A percentile compares a stretch with the other conserved stretches of the same genome.
Conservation (phyloP, 2,113 vertebrate species). For the Macquaria australasica region DNA sequence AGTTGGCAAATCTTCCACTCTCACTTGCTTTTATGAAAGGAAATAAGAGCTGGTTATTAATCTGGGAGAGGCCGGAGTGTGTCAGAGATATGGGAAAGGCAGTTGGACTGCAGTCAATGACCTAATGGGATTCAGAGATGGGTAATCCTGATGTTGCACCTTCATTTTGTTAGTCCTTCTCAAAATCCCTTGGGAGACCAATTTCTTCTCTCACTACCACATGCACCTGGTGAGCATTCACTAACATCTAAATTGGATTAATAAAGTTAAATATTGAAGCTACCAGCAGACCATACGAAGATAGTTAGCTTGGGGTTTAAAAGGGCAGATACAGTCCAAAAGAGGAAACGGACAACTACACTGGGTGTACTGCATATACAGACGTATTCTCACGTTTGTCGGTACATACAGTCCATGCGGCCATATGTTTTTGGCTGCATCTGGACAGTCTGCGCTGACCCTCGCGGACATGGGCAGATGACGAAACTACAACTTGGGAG, state of each 20-base stretch:
- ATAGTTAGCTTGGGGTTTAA: neutral
- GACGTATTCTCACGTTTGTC: neutral
- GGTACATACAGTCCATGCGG: neutral
- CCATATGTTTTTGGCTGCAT: neutral
- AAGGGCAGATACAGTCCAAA: neutral
- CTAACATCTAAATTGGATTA: neutral
- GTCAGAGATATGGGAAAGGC: conserved; percentile 61
- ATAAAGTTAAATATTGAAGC: neutral
- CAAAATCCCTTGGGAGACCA: neutral
- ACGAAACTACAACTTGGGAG: neutral
- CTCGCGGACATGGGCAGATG: neutral
- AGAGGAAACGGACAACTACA: neutral
- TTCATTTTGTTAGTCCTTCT: conserved; percentile 32
- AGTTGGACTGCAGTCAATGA: conserved; percentile 60
- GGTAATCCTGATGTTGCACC: conserved; percentile 28
- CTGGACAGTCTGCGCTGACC: neutral
- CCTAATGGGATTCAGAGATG: conserved; percentile 60
- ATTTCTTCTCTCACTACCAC: neutral
- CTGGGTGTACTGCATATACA: neutral
- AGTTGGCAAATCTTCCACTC: conserved; percentile 48
- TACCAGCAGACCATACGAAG: neutral
- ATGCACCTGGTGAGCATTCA: conserved; percentile 1
- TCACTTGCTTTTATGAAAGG: conserved; percentile 58
- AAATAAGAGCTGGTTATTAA: conserved; percentile 70
- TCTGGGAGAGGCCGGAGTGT: conserved; percentile 68